Evolutionary conservation across 2,888 invertebrate genomes (phyloP).

Genomic region (Toxonevra muliebris): DNA sequence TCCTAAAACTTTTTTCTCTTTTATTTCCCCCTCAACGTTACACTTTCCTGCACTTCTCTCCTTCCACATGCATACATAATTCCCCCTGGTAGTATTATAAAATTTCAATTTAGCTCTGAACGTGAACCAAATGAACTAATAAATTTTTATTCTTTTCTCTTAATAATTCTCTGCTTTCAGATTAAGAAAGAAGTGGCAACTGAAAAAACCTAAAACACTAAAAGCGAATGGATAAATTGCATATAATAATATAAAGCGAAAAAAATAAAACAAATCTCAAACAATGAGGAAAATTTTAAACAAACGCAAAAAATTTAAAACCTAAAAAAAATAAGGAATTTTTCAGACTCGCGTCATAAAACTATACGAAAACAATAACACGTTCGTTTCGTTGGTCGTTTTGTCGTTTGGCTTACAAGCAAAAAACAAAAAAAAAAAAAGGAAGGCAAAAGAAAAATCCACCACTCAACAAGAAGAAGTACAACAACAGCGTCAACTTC

Average conservation of each 20-base stretch:
- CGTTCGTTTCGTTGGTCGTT: too few species aligned
- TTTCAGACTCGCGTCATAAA: conserved; percentile 35
- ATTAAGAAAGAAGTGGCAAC: neutral
- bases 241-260: conserved; percentile 13
- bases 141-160: too few species aligned
- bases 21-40: too few species aligned
- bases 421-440: conserved; percentile 4
- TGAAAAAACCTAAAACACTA: conserved; percentile 12
- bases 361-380: too few species aligned
- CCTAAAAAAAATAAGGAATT: conserved; percentile 52
- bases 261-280: neutral
- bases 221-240: conserved; percentile 7
- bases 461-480: neutral
- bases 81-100: too few species aligned
- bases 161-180: too few species aligned
- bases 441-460: neutral
- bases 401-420: too few species aligned
- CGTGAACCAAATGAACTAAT: too few species aligned
- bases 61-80: too few species aligned
- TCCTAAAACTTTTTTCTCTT: too few species aligned
- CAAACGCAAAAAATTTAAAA: conserved; percentile 54
- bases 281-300: conserved; percentile 58
- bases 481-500: neutral
- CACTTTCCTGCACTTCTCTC: too few species aligned
- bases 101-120: too few species aligned